phyloP scores from a whole-genome alignment of 2,888 invertebrate species.

The Athalia cordata region DNA sequence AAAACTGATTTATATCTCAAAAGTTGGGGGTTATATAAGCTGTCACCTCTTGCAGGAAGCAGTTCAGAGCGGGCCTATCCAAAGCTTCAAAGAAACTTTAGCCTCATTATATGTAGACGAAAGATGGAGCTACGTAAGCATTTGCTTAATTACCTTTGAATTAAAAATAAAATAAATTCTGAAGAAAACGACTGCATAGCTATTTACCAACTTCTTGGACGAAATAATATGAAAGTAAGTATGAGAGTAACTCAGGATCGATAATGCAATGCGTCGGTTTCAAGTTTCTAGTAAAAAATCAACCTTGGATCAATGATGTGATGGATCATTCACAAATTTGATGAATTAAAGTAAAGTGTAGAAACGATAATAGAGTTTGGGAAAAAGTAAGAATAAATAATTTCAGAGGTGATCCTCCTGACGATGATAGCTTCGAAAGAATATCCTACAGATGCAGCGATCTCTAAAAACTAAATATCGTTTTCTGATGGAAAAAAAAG shows the following conservation, averaged over 20 bases:
- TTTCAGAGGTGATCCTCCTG: neutral
- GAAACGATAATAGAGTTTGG: too few species aligned
- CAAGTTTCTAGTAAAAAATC: neutral
- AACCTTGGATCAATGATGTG: neutral
- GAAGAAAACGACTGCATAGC: neutral
- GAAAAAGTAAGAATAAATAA: too few species aligned
- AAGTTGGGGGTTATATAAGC: neutral
- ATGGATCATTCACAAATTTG: too few species aligned
- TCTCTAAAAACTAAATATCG: constrained; percentile 24
- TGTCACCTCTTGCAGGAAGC: neutral
- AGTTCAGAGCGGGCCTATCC: neutral
- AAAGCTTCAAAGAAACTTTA: neutral
- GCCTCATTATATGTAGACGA: neutral
- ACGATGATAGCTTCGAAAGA: neutral
- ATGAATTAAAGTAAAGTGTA: too few species aligned
- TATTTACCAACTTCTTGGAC: too few species aligned
- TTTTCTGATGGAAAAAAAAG: constrained; percentile 14
- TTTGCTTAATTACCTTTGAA: constrained; percentile 4
- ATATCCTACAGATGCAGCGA: neutral
- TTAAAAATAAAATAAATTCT: constrained; percentile 6
- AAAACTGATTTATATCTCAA: constrained; percentile 10
- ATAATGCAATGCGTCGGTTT: too few species aligned
- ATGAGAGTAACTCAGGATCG: too few species aligned
- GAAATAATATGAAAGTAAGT: too few species aligned
- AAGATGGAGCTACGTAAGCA: neutral